Base-by-base conservation (phyloP, 2,888 invertebrate species). In the Catocala fraxini region DNA sequence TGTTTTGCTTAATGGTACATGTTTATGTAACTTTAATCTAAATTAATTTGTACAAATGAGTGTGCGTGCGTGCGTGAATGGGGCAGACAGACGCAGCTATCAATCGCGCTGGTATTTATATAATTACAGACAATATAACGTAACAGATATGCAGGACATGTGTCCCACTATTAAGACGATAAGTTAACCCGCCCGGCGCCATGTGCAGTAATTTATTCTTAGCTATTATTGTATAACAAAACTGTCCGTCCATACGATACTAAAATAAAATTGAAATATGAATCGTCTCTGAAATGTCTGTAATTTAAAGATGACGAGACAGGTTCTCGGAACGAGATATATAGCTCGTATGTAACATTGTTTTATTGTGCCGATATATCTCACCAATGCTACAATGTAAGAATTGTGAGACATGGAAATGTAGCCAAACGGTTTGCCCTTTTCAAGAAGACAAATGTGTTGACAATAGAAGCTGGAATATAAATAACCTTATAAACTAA, bases 151-250 rank as follows among this genome's bases (percentile, higher is more conserved):
- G 68, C 77, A 71, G 78, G 81, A 82, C 80, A 81, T 80, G 76
- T 82, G 85, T 80, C 81, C 82, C 75, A 80, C 80, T 81, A 83
- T 87, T 80, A 81, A 77, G 77, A 63, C 74, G 84, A 89, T 89
- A 87, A 88, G 79, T 82, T 79, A 75, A 74, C 77, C 73, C 68
- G 75, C 60, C 60, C 83, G 88, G 88, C 88, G 87, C 86, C 87
- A 83, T 77, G 60, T 75, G 77, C 70, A 71, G 68, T 78, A 69
- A 79, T 81, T 77, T 74, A 75, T 69, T 74, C 67, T 53, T 58
- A 70, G 63, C 64, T 63, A 77, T 73, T 69, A 71, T 66, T 71
- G 56, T 76, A 54, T 61, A 67, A 70, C 73, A 56, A 64, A 66
- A 70, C 62, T 59, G 49, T 60, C 47, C 41, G 62, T 63, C 72